Conservation (phyloP, 2,888 invertebrate genomes). For the Troides oblongomaculatus region DNA sequence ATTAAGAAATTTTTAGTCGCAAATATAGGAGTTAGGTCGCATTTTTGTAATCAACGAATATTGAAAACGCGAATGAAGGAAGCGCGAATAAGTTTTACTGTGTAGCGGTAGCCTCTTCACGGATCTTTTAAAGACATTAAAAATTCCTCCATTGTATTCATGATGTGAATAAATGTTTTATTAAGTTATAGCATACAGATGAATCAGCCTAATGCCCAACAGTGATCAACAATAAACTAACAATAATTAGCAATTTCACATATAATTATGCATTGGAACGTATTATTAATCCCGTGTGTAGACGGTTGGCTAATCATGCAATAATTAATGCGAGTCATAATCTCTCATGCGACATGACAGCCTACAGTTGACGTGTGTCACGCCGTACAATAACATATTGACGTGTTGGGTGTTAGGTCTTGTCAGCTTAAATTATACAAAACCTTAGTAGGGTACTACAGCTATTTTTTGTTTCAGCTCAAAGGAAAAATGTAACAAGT, state of each 20-base stretch:
- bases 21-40: too few relatives aligned
- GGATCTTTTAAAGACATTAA: too few relatives aligned
- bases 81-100: too few relatives aligned
- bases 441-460: neutral
- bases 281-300: conserved; percentile 2
- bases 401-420: neutral
- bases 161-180: too few relatives aligned
- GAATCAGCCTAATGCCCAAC: neutral
- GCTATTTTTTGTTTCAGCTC: too few relatives aligned
- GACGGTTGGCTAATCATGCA: conserved; percentile 7
- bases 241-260: neutral
- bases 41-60: too few relatives aligned
- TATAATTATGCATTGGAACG: conserved; percentile 6
- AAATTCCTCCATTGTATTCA: too few relatives aligned
- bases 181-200: neutral
- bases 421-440: neutral
- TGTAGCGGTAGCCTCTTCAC: too few relatives aligned
- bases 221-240: neutral
- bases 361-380: conserved; percentile 9
- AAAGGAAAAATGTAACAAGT: too few relatives aligned
- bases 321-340: conserved; percentile 15
- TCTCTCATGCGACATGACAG: conserved; percentile 16
- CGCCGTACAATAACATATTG: neutral
- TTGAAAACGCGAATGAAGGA: too few relatives aligned
- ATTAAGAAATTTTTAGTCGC: too few relatives aligned